Percentiles rank a stretch among this genome's conserved stretches.
Conservation (phyloP, 1,140 invertebrate species). For the Diabrotica virgifera region DNA sequence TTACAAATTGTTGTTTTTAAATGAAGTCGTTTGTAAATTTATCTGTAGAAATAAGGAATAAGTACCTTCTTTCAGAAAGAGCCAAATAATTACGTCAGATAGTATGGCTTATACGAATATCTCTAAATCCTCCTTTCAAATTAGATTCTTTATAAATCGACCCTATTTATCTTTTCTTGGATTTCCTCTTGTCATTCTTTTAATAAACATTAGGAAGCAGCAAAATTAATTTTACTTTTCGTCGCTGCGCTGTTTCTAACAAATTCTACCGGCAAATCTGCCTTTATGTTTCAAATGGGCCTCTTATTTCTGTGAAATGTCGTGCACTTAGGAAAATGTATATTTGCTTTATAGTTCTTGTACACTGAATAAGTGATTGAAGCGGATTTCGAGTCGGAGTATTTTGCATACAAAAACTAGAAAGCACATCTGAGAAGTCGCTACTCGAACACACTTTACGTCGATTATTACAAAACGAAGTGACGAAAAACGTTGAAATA, state of each 20-base stretch:
- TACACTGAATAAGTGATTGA: slow-evolving; percentile 4
- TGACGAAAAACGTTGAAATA: no score
- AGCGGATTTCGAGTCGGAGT: not conserved
- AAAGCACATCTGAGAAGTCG: no score
- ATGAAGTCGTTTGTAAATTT: slow-evolving; percentile 29
- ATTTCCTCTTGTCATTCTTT: slow-evolving; percentile 19
- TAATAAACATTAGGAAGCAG: slow-evolving; percentile 18
- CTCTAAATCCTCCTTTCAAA: slow-evolving; percentile 21
- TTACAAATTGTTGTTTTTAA: slow-evolving; percentile 33
- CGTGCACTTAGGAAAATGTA: slow-evolving; percentile 9
- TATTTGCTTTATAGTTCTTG: slow-evolving; percentile 9
- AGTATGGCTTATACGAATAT: slow-evolving; percentile 28
- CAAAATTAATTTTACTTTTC: slow-evolving; percentile 12
- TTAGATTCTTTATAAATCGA: slow-evolving; percentile 24
- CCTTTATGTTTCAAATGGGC: slow-evolving; percentile 13
- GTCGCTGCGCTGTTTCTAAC: not conserved
- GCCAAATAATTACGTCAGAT: slow-evolving; percentile 33
- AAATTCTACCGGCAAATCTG: slow-evolving; percentile 3
- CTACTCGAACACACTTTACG: no score
- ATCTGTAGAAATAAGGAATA: slow-evolving; percentile 13
- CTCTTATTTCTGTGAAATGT: slow-evolving; percentile 8
- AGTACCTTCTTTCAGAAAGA: slow-evolving; percentile 6
- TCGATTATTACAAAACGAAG: no score
- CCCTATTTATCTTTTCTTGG: slow-evolving; percentile 18
- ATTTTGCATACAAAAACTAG: no score